Evolutionary conservation across 2,888 invertebrate genomes (phyloP).

Genomic region (Luperina nickerlii): DNA sequence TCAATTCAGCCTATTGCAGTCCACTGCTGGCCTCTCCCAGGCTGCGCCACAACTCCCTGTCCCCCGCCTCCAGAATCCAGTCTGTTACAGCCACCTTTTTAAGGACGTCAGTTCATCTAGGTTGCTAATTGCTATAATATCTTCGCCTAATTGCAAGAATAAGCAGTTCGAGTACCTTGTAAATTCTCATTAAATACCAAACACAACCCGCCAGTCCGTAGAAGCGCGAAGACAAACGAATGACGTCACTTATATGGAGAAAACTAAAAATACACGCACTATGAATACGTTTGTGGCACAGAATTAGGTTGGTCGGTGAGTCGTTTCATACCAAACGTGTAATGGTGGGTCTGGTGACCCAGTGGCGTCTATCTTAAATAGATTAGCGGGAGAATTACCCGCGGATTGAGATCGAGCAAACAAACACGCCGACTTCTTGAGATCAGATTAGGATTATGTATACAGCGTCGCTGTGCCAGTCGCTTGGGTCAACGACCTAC

Average conservation of each 20-base stretch:
- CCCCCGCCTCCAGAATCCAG: neutral
- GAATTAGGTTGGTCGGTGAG: constrained; percentile 54
- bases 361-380: constrained; percentile 57
- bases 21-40: neutral
- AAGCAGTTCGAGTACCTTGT: neutral
- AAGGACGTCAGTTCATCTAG: neutral
- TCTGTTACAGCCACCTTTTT: neutral
- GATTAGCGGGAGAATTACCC: constrained; percentile 56
- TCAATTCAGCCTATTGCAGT: neutral
- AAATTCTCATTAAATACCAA: constrained; percentile 3
- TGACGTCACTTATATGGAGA: constrained; percentile 57
- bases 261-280: constrained; percentile 58
- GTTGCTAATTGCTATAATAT: neutral
- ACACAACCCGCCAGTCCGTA: neutral
- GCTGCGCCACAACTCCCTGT: neutral
- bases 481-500: constrained; percentile 36
- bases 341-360: constrained; percentile 53
- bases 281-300: constrained; percentile 52
- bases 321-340: constrained; percentile 38
- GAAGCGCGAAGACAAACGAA: constrained; percentile 40
- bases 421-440: constrained; percentile 58
- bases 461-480: constrained; percentile 26
- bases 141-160: neutral
- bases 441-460: constrained; percentile 56
- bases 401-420: constrained; percentile 61